Evolutionary conservation across 2,797 vertebrate species (phyloP).

Genomic region (Natrix natrix): DNA sequence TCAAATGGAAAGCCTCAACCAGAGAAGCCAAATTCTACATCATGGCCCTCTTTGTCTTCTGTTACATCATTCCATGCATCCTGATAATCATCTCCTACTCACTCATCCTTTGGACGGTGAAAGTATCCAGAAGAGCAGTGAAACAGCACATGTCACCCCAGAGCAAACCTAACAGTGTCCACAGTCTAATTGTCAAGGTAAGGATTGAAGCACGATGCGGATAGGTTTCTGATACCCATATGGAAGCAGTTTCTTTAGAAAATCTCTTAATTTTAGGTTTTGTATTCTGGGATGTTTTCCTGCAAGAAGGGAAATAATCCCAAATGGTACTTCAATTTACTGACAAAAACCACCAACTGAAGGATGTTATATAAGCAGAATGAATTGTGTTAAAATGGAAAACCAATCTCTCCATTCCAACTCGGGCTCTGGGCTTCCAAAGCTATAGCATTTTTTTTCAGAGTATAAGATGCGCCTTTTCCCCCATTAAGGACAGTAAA

Average conservation of each 20-base stretch:
- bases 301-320: background rate
- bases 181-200: constrained; percentile 82
- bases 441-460: background rate
- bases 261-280: background rate
- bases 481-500: too few relatives aligned
- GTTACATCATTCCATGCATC: constrained; percentile 82
- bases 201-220: background rate
- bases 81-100: constrained; percentile 82
- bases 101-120: constrained; percentile 74
- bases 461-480: too few relatives aligned
- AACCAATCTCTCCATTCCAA: background rate
- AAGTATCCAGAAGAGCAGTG: constrained; percentile 74
- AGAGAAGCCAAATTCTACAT: constrained; percentile 79
- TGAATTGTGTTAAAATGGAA: background rate
- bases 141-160: constrained; percentile 77
- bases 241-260: background rate
- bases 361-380: background rate
- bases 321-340: background rate
- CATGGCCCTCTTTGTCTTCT: constrained; percentile 82
- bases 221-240: background rate
- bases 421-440: background rate
- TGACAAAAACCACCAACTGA: background rate
- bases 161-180: constrained; percentile 72
- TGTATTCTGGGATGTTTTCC: background rate
- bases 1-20: constrained; percentile 77